Base-by-base conservation (phyloP, 2,888 invertebrate species). In the Pasiphila rectangulata region DNA sequence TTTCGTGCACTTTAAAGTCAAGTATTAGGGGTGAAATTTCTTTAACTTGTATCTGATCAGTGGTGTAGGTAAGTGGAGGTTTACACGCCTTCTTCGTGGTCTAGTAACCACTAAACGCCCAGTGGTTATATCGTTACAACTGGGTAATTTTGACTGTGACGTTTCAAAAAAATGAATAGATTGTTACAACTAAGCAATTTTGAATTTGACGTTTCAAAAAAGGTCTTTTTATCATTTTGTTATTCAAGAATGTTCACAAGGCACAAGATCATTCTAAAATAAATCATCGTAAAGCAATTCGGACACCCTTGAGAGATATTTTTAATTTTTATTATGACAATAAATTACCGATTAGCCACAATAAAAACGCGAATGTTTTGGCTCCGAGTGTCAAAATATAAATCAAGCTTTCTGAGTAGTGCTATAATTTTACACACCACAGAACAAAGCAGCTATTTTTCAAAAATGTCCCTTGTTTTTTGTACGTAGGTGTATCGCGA, bases 341-440 rank as follows among this genome's bases (percentile, higher is more conserved):
- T 83, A 84, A 84, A 83, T 85, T 69, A 64, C 63, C 64, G 60
- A 71, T 75, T 65, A 56, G 53, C 49, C 40, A 75, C 69, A 72
- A 75, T 72, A 76, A 77, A 67, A 76, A 73, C 67, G 61, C 54
- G 57, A 73, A 76, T 83, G 76, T 83, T 87, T 83, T 83, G 82
- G 76, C 74, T 79, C 62, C 64, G 72, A 72, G 72, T 68, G 82
- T 85, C 83, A 81, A 74, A 80, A 77, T 74, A 83, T 83, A 81
- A 84, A 84, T 82, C 79, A 79, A 69, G 71, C 64, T 66, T 72
- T 72, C 69, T 68, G 63, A 59, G 68, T 64, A 72, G 66, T 65
- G 71, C 64, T 69, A 79, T 79, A 78, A 79, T 79, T 83, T 82
- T 77, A 83, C 77, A 81, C 70, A 67, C 72, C 54, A 41, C 65